phyloP scores from a whole-genome alignment of 2,888 invertebrate genomes.

The Lissonota sp. region DNA sequence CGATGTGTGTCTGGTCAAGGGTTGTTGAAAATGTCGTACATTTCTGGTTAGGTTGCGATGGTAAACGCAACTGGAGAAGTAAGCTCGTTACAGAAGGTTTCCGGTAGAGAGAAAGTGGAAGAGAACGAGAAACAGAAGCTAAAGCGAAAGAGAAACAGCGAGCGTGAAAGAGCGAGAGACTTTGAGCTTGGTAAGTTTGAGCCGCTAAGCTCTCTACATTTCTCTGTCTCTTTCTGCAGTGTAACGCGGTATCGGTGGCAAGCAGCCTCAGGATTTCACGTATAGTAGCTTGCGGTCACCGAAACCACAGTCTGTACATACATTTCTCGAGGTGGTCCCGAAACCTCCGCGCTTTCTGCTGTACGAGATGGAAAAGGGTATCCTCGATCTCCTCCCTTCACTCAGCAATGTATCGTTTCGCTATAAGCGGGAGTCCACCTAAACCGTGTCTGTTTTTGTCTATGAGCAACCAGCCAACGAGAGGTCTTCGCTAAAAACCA shows the following conservation, averaged over 20 bases:
- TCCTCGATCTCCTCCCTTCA: constrained; percentile 32
- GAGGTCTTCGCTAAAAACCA: constrained; percentile 79
- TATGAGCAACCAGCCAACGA: constrained; percentile 51
- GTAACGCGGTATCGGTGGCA: constrained; percentile 67
- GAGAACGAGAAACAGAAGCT: neutral
- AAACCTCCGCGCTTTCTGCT: constrained; percentile 70
- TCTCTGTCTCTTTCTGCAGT: constrained; percentile 61
- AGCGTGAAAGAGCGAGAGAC: constrained; percentile 8
- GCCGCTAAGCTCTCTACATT: constrained; percentile 20
- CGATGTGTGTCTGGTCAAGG: constrained; percentile 8
- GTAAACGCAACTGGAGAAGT: constrained; percentile 72
- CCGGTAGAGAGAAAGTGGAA: constrained; percentile 61
- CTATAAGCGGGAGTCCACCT: constrained; percentile 3
- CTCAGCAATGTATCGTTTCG: constrained; percentile 13
- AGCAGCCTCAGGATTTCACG: constrained; percentile 63
- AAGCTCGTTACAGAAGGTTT: constrained; percentile 82
- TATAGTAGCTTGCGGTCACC: constrained; percentile 81
- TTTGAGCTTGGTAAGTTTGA: constrained; percentile 19
- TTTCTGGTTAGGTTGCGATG: constrained; percentile 15
- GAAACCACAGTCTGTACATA: constrained; percentile 81
- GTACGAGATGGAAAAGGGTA: constrained; percentile 27
- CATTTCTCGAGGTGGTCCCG: constrained; percentile 75
- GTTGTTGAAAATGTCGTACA: constrained; percentile 7
- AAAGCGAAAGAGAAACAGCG: too few relatives aligned
- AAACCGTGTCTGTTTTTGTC: constrained; percentile 73